Evolutionary conservation across 2,888 invertebrate genomes (phyloP).

Genomic region (Polyploca ridens): DNA sequence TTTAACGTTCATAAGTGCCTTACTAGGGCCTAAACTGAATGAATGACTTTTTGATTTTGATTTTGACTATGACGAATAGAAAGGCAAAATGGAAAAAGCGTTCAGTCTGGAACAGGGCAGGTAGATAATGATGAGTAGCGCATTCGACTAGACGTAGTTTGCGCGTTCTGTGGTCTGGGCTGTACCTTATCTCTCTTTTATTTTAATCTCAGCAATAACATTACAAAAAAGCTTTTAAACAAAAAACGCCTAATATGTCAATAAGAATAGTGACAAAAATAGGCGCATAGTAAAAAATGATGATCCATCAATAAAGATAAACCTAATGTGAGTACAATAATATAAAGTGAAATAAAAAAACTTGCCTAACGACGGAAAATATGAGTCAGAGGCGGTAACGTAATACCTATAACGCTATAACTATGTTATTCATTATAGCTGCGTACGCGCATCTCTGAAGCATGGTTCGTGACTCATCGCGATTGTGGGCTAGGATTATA

Average conservation of each 20-base stretch:
- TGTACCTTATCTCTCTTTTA: too few relatives aligned
- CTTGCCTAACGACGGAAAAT: slow-evolving; percentile 8
- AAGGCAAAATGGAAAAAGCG: too few relatives aligned
- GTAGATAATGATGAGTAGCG: too few relatives aligned
- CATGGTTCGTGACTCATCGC: slow-evolving; percentile 16
- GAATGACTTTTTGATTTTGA: too few relatives aligned
- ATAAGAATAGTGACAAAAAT: slow-evolving; percentile 2
- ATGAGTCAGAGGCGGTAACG: slow-evolving; percentile 11
- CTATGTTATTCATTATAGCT: slow-evolving; percentile 9
- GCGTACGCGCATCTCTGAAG: slow-evolving; percentile 18
- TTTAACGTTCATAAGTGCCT: too few relatives aligned
- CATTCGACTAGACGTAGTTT: too few relatives aligned
- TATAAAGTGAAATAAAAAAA: neutral
- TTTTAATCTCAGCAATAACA: too few relatives aligned
- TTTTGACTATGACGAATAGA: too few relatives aligned
- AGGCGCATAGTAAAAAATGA: neutral
- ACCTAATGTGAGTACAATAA: neutral
- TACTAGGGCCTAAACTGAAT: too few relatives aligned
- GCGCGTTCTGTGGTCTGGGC: too few relatives aligned
- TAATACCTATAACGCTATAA: slow-evolving; percentile 2
- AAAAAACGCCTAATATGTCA: slow-evolving; percentile 2
- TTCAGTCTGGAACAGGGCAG: too few relatives aligned
- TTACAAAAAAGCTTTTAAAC: neutral
- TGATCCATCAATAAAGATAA: slow-evolving; percentile 6
- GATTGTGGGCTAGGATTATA: neutral